These are phyloP conservation scores for Potamilus streckersoni DNA, from an alignment of 1,140 invertebrate species.

Conservation along the genomic window DNA sequence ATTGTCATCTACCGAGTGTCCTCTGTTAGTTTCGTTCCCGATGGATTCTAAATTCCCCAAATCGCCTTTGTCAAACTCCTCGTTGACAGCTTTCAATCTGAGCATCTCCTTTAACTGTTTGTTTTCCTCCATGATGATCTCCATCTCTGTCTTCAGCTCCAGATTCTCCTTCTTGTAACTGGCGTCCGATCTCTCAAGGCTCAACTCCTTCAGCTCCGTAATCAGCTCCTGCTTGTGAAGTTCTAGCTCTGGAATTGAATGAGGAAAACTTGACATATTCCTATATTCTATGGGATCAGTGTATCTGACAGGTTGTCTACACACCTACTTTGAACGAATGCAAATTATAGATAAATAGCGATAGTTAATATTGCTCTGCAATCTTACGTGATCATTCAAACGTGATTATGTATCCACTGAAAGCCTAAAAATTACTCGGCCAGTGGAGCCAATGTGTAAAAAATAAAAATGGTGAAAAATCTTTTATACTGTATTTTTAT, in stretches of 20 bases:
- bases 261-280: not conserved
- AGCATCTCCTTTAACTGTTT: conserved; percentile 29
- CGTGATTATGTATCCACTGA: not conserved
- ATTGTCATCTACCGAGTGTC: no score
- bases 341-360: not conserved
- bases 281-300: no score
- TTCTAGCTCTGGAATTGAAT: conserved; percentile 29
- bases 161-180: conserved; percentile 26
- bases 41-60: no score
- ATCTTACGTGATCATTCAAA: not conserved
- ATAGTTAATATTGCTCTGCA: not conserved
- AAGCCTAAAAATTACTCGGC: not conserved
- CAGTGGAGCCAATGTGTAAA: no score
- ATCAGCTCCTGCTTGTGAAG: conserved; percentile 32
- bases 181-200: conserved; percentile 8
- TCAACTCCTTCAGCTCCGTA: conserved; percentile 13
- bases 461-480: no score
- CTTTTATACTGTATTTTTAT: no score
- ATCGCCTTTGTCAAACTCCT: no score
- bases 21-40: no score
- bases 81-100: not conserved
- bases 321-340: not conserved
- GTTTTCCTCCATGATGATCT: conserved; percentile 37
- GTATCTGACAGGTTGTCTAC: no score
- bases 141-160: conserved; percentile 32